Evolutionary conservation across 2,797 vertebrate genomes (phyloP).

Genomic region (Pitangus sulphuratus): DNA sequence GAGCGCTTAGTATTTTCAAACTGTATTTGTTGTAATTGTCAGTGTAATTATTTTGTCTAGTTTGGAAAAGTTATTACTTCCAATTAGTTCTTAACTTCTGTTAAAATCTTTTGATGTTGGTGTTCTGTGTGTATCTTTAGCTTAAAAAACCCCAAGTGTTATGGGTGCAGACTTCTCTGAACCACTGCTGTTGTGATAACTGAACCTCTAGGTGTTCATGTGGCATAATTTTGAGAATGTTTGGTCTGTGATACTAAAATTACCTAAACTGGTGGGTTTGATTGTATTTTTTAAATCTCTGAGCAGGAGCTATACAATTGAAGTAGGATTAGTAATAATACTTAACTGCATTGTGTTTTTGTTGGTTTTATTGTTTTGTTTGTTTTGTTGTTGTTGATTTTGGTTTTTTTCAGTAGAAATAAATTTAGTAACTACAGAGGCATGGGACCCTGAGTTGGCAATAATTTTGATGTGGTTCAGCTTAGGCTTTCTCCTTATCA

Average conservation of each 20-base stretch:
- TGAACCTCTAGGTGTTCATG: not conserved
- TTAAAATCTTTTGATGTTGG: not conserved
- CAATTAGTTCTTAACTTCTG: not conserved
- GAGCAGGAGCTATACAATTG: not conserved
- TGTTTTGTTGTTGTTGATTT: not conserved
- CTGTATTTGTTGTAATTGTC: not conserved
- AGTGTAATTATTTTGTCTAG: not conserved
- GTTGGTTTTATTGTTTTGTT: not conserved
- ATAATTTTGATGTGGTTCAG: not conserved
- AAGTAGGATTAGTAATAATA: not conserved
- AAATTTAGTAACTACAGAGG: not conserved
- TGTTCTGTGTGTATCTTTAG: not conserved
- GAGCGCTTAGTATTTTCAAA: not conserved
- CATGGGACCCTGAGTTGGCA: not conserved
- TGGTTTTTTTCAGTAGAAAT: not conserved
- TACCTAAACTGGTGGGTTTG: not conserved
- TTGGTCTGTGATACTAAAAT: not conserved
- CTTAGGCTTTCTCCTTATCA: not conserved
- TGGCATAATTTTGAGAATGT: not conserved
- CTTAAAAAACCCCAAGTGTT: not conserved
- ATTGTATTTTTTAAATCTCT: not conserved
- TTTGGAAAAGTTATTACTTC: not conserved
- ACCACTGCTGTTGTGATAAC: not conserved
- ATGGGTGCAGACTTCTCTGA: not conserved
- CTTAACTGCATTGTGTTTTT: not conserved